A percentile compares a stretch with the other conserved stretches of the same genome.
These are phyloP conservation scores for Lydus trimaculatus DNA, from an alignment of 2,888 invertebrate species.

Conservation along the genomic window DNA sequence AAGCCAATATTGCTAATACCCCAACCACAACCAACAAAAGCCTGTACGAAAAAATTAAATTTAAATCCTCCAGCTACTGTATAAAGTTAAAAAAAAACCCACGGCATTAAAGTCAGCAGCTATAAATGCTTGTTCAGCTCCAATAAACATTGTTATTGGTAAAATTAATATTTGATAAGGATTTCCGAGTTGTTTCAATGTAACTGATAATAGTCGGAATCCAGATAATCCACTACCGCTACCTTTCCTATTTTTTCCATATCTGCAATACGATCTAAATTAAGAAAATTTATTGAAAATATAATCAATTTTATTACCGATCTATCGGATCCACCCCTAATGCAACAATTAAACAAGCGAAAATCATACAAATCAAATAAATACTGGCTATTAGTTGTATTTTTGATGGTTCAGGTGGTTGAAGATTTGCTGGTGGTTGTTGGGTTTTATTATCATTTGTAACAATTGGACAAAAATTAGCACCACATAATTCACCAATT, in stretches of 20 bases:
- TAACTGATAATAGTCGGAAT: slow-evolving; percentile 74
- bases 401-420: slow-evolving; percentile 74
- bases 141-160: slow-evolving; percentile 92
- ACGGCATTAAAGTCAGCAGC: slow-evolving; percentile 85
- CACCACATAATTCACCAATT: slow-evolving; percentile 70
- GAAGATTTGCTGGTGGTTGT: slow-evolving; percentile 65
- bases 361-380: slow-evolving; percentile 80
- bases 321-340: slow-evolving; percentile 82
- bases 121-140: slow-evolving; percentile 92
- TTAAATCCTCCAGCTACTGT: background rate
- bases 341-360: slow-evolving; percentile 76
- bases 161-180: slow-evolving; percentile 83
- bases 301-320: slow-evolving; percentile 63
- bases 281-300: background rate
- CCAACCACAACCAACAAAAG: slow-evolving; percentile 86
- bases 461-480: slow-evolving; percentile 72
- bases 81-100: slow-evolving; percentile 48
- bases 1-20: slow-evolving; percentile 92
- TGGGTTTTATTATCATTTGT: slow-evolving; percentile 58
- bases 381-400: slow-evolving; percentile 82
- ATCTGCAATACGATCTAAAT: slow-evolving; percentile 59
- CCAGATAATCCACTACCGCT: slow-evolving; percentile 71
- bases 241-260: slow-evolving; percentile 66
- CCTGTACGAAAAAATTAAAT: slow-evolving; percentile 61
- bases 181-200: slow-evolving; percentile 77